phyloP scores from a whole-genome alignment of 2,888 invertebrate genomes.

The Alitta virens region DNA sequence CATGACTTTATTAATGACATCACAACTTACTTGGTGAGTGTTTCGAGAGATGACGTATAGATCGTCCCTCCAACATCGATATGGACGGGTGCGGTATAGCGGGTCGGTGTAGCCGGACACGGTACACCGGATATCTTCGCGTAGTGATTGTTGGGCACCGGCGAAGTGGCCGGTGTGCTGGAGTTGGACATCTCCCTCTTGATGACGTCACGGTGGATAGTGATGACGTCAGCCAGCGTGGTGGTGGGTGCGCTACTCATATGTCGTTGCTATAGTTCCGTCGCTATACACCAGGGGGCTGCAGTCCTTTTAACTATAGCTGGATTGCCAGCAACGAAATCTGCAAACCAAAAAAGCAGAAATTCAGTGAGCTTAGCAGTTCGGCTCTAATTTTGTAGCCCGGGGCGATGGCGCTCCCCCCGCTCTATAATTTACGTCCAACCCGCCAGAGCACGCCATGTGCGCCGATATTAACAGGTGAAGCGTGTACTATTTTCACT shows the following conservation, averaged over 20 bases:
- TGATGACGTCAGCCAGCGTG: not conserved
- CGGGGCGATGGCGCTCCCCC: not conserved
- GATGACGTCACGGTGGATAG: not conserved
- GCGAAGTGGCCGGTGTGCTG: constrained; percentile 33
- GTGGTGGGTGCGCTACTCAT: not conserved
- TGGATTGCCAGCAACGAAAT: too few species aligned
- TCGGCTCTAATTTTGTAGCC: constrained; percentile 11
- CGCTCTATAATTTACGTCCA: constrained; percentile 15
- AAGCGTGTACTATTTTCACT: not conserved
- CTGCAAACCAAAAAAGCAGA: not conserved
- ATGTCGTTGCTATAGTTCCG: not conserved
- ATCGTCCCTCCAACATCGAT: constrained; percentile 97
- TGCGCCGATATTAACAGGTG: constrained; percentile 17
- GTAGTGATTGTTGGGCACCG: constrained; percentile 61
- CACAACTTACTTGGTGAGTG: constrained; percentile 84
- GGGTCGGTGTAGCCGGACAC: constrained; percentile 86
- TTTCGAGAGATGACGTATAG: constrained; percentile 93
- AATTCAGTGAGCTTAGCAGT: not conserved
- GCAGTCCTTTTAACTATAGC: not conserved
- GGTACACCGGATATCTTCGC: constrained; percentile 83
- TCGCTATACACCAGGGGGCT: not conserved
- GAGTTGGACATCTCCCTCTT: constrained; percentile 4
- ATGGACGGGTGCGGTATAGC: constrained; percentile 93
- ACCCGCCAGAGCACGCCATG: constrained; percentile 6
- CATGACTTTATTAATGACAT: too few species aligned